Conservation (phyloP, 2,797 vertebrate species). For the Hypotaenidia okinawae region DNA sequence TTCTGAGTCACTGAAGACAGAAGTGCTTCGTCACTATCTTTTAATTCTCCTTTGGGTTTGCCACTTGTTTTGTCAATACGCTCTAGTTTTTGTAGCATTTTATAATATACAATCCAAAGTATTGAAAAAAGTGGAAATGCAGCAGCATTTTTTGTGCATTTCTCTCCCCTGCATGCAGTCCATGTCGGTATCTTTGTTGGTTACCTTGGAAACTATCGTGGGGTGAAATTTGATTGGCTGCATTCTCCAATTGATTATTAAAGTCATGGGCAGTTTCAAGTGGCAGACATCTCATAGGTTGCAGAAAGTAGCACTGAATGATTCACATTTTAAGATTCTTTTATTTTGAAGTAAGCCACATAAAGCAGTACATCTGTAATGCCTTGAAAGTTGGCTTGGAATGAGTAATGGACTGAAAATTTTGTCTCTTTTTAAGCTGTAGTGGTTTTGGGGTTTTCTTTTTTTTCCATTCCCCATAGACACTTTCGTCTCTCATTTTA, state of each 20-base stretch:
- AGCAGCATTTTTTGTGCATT: slow-evolving; percentile 15
- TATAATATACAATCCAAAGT: not conserved
- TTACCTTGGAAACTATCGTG: slow-evolving; percentile 75
- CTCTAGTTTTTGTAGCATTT: not conserved
- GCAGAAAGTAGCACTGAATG: slow-evolving; percentile 27
- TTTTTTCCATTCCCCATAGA: accelerated
- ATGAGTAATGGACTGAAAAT: not conserved
- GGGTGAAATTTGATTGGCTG: slow-evolving; percentile 63
- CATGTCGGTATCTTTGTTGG: slow-evolving; percentile 51
- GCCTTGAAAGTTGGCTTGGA: not conserved
- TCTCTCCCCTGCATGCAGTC: slow-evolving; percentile 9
- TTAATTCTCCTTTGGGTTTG: not conserved
- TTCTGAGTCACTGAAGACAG: not conserved
- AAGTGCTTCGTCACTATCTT: not conserved
- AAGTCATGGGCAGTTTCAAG: slow-evolving; percentile 59
- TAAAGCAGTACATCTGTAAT: not conserved
- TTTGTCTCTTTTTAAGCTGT: not conserved
- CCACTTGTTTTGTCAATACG: not conserved
- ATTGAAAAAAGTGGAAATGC: slow-evolving; percentile 3
- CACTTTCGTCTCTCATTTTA: not conserved
- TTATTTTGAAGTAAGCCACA: slow-evolving; percentile 40
- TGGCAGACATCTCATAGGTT: slow-evolving; percentile 47
- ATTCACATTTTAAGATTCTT: not conserved
- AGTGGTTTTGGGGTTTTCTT: not conserved
- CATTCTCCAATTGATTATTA: slow-evolving; percentile 50